Evolutionary conservation across 1,140 invertebrate species (phyloP).

Genomic region (Spodoptera frugiperda): DNA sequence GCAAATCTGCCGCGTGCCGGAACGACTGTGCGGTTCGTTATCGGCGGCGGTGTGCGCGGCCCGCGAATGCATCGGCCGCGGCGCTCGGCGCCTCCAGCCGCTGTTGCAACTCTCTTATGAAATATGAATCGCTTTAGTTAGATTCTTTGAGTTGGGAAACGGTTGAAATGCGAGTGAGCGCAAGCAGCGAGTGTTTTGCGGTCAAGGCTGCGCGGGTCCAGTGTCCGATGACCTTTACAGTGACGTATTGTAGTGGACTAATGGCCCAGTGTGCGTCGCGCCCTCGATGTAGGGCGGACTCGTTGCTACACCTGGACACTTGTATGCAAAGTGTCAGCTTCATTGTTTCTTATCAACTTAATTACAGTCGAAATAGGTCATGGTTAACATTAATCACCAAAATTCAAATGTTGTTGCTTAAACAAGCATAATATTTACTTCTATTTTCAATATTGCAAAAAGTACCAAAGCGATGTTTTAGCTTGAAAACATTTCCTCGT

Average conservation of each 20-base stretch:
- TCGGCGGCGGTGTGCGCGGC: slow-evolving; percentile 9
- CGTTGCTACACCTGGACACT: slow-evolving; percentile 4
- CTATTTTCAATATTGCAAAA: too few relatives aligned
- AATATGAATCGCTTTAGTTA: slow-evolving; percentile 81
- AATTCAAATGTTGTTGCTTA: too few relatives aligned
- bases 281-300: slow-evolving; percentile 23
- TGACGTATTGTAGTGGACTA: slow-evolving; percentile 39
- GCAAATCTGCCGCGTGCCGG: slow-evolving; percentile 45
- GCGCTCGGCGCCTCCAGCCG: slow-evolving; percentile 27
- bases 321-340: neutral
- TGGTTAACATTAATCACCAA: neutral
- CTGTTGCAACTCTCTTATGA: slow-evolving; percentile 76
- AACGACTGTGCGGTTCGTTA: slow-evolving; percentile 42
- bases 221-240: slow-evolving; percentile 72
- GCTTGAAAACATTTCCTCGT: too few relatives aligned
- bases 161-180: slow-evolving; percentile 71
- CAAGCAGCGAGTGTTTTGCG: slow-evolving; percentile 68
- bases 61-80: slow-evolving; percentile 15
- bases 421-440: too few relatives aligned
- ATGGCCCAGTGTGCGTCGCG: slow-evolving; percentile 32
- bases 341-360: neutral
- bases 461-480: too few relatives aligned
- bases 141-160: slow-evolving; percentile 79
- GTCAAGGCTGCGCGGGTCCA: slow-evolving; percentile 70
- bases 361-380: slow-evolving; percentile 10